phyloP scores from a whole-genome alignment of 2,113 vertebrate genomes.

The Catharus minimus region DNA sequence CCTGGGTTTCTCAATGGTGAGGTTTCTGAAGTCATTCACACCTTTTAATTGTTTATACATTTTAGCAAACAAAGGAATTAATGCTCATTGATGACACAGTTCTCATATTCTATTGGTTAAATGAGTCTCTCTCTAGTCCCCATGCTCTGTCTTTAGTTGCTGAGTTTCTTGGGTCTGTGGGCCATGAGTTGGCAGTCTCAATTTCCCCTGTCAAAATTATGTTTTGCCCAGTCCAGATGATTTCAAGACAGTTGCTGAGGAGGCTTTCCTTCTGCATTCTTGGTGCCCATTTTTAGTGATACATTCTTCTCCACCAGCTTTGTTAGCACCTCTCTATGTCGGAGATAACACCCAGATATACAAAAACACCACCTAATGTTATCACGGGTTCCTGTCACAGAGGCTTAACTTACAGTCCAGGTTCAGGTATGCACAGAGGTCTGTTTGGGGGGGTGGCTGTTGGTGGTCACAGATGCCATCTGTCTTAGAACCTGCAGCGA shows the following conservation, averaged over 20 bases:
- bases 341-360: background rate
- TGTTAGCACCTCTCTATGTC: background rate
- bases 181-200: too few relatives aligned
- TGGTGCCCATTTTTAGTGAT: background rate
- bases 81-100: background rate
- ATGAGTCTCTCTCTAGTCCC: background rate
- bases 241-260: background rate
- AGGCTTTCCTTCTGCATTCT: background rate
- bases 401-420: background rate
- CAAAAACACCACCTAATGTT: background rate
- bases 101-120: background rate
- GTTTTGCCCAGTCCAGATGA: background rate
- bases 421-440: background rate
- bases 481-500: too few relatives aligned
- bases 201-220: background rate
- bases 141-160: background rate
- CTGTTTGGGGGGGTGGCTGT: fast-evolving
- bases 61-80: background rate
- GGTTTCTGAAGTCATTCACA: background rate
- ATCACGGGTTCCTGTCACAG: fast-evolving
- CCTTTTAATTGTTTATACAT: background rate
- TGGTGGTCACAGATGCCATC: background rate
- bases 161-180: background rate
- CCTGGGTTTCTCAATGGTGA: background rate
- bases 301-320: background rate